A percentile compares a stretch with the other conserved stretches of the same genome.
Evolutionary conservation across 2,113 vertebrate species (phyloP).

Genomic region (Actenoides hombroni): DNA sequence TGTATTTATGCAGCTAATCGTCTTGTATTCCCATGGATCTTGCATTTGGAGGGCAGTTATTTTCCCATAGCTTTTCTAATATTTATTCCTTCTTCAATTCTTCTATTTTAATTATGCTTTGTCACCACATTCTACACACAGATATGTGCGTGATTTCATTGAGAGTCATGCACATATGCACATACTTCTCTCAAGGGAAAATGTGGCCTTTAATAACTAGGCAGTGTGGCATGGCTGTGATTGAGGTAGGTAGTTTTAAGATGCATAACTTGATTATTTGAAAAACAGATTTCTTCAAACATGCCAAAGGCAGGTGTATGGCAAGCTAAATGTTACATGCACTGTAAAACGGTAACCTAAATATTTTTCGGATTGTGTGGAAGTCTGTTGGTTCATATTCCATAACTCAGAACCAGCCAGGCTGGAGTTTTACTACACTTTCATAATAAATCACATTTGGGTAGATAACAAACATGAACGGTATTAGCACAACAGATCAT

Average conservation of each 20-base stretch:
- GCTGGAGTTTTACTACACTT: neutral
- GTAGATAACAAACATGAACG: neutral
- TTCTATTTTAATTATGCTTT: slow-evolving; percentile 12
- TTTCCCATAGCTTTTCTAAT: neutral
- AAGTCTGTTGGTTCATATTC: neutral
- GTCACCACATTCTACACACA: neutral
- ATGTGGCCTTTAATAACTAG: neutral
- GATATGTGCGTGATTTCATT: neutral
- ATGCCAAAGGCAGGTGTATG: neutral
- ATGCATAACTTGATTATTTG: slow-evolving; percentile 18
- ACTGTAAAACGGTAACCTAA: neutral
- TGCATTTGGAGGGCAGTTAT: neutral
- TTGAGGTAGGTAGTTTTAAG: neutral
- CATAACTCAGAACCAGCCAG: neutral
- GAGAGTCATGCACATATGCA: neutral
- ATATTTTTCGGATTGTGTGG: slow-evolving; percentile 7
- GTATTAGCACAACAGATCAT: neutral
- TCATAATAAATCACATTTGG: neutral
- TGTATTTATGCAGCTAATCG: neutral
- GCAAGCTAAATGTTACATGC: neutral
- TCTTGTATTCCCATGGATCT: neutral
- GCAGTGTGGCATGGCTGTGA: neutral
- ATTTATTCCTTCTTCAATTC: neutral
- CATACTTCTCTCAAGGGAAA: neutral
- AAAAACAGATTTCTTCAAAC: neutral